Percentiles rank a stretch among this genome's conserved stretches.
Evolutionary conservation across 2,888 invertebrate species (phyloP).

Genomic region (Ctenicera cuprea): DNA sequence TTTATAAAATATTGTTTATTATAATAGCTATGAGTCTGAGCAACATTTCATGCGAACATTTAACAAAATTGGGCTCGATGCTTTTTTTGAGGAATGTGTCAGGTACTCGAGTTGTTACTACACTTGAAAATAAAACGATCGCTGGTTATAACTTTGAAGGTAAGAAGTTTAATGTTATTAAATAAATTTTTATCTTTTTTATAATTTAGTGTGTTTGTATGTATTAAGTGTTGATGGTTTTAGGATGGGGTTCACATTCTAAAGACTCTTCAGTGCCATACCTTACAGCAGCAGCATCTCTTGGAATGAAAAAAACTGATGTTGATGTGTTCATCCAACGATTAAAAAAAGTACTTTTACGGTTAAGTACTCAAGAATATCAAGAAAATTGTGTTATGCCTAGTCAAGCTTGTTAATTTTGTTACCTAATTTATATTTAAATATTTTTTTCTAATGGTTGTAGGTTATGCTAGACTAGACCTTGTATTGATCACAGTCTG

Average conservation of each 20-base stretch:
- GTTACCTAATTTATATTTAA: background rate
- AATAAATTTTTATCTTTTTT: background rate
- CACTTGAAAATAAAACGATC: conserved; percentile 75
- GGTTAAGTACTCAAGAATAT: background rate
- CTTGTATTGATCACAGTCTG: too few relatives aligned
- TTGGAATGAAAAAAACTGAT: conserved; percentile 81
- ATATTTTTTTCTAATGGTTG: background rate
- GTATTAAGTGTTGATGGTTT: conserved; percentile 34
- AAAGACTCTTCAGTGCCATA: conserved; percentile 78
- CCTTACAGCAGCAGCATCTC: conserved; percentile 83
- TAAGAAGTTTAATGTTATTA: conserved; percentile 60
- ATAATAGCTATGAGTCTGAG: conserved; percentile 73
- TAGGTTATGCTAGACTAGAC: too few relatives aligned
- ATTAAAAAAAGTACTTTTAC: conserved; percentile 76
- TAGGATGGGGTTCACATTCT: conserved; percentile 84
- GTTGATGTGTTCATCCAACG: conserved; percentile 82
- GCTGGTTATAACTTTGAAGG: conserved; percentile 76
- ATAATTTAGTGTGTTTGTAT: too few relatives aligned
- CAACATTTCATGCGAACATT: conserved; percentile 70
- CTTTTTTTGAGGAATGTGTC: conserved; percentile 83
- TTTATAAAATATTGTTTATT: conserved; percentile 38
- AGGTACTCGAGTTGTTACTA: conserved; percentile 80
- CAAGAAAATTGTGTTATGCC: background rate
- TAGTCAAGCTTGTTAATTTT: background rate
- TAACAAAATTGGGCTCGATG: conserved; percentile 83